These are phyloP conservation scores for Mormyrops attenuatus DNA, from an alignment of 2,797 vertebrate genomes.

Conservation along the genomic window DNA sequence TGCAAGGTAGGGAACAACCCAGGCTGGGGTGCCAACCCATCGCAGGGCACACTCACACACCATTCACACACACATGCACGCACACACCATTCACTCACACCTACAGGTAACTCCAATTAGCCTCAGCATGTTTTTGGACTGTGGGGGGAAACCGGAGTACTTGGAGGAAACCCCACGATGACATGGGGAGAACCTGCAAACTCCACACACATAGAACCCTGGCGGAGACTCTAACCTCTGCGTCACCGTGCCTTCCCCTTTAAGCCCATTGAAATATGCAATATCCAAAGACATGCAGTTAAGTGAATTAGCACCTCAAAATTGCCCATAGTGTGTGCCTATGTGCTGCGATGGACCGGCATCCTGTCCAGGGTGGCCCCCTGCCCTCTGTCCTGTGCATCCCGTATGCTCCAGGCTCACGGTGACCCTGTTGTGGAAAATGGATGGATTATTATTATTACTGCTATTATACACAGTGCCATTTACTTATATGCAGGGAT, in stretches of 20 bases:
- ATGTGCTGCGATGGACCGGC: not conserved
- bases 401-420: not conserved
- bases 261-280: not conserved
- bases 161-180: not conserved
- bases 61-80: too few relatives aligned
- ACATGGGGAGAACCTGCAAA: not conserved
- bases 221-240: not conserved
- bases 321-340: not conserved
- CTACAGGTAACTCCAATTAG: not conserved
- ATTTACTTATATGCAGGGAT: not conserved
- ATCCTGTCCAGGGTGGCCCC: not conserved
- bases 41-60: not conserved
- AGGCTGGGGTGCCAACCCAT: not conserved
- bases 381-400: not conserved
- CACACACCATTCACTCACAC: not conserved
- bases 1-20: not conserved
- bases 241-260: not conserved
- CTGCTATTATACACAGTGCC: not conserved
- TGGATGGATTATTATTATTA: not conserved
- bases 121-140: not conserved
- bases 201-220: not conserved
- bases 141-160: too few relatives aligned
- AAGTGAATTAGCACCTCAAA: not conserved
- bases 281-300: not conserved
- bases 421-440: not conserved